Evolutionary conservation across 2,888 invertebrate species (phyloP).

Genomic region (Microplitis manilae): DNA sequence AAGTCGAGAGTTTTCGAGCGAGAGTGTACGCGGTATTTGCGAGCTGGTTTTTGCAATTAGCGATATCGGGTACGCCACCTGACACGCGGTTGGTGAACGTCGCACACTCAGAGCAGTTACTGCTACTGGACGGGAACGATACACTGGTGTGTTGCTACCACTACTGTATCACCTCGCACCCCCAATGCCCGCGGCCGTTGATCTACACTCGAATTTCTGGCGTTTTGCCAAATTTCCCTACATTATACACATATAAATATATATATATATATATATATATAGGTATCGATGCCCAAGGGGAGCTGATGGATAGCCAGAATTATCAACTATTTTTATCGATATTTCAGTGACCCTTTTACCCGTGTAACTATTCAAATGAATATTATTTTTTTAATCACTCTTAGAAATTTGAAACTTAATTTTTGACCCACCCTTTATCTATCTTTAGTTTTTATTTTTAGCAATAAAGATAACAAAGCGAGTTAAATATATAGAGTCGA

Average conservation of each 20-base stretch:
- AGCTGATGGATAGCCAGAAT: conserved; percentile 52
- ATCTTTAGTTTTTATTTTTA: no score
- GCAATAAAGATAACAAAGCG: no score
- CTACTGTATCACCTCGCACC: conserved; percentile 14
- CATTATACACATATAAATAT: not conserved
- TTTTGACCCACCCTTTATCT: no score
- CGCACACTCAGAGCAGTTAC: conserved; percentile 27
- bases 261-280: conserved; percentile 18
- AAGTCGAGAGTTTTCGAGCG: conserved; percentile 11
- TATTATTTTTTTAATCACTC: no score
- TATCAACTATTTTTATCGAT: conserved; percentile 67
- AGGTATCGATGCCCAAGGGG: conserved; percentile 61
- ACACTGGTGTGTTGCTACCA: conserved; percentile 30
- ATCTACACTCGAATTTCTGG: conserved; percentile 49
- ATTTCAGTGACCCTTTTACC: conserved; percentile 52
- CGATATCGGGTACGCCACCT: conserved; percentile 62
- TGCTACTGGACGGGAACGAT: conserved; percentile 7
- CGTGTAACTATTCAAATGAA: not conserved
- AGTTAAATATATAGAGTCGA: not conserved
- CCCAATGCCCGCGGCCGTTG: conserved; percentile 19
- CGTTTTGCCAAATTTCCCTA: conserved; percentile 60
- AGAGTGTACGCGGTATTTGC: conserved; percentile 45
- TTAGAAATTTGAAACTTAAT: no score
- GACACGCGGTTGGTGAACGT: conserved; percentile 51
- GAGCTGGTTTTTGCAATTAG: conserved; percentile 65